These are phyloP conservation scores for Porites lutea DNA, from an alignment of 64 coral and sea anemone species.

Conservation along the genomic window DNA sequence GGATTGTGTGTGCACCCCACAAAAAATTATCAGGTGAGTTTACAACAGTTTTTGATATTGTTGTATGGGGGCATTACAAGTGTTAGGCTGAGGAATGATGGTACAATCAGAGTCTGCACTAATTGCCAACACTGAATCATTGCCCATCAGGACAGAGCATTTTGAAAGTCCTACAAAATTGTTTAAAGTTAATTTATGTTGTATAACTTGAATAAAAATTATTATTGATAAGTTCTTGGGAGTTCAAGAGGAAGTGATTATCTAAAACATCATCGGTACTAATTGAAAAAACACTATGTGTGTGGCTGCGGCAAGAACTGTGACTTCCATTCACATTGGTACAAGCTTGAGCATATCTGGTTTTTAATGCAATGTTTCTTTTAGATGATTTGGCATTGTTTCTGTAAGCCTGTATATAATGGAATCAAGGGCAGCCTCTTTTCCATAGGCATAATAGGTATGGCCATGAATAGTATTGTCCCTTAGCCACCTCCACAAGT, in stretches of 20 bases:
- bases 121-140: neutral
- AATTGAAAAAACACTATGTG: conserved; percentile 36
- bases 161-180: conserved; percentile 12
- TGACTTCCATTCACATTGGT: neutral
- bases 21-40: conserved; percentile 27
- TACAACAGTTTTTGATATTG: neutral
- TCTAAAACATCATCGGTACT: conserved; percentile 42
- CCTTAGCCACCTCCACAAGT: conserved; percentile 23
- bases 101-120: conserved; percentile 22
- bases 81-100: conserved; percentile 15
- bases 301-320: conserved; percentile 9
- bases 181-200: conserved; percentile 35
- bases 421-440: conserved; percentile 42
- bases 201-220: conserved; percentile 21
- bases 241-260: conserved; percentile 20
- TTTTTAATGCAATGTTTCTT: conserved; percentile 30
- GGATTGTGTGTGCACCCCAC: neutral
- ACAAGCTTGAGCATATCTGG: neutral
- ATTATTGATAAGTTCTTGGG: conserved; percentile 16
- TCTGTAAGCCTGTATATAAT: conserved; percentile 36
- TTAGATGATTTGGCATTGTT: conserved; percentile 12
- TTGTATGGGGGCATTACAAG: neutral
- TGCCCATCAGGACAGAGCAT: conserved; percentile 2
- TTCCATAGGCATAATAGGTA: conserved; percentile 48
- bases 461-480: conserved; percentile 34